Percentiles rank a stretch among this genome's conserved stretches.
Evolutionary conservation across 2,113 vertebrate species (phyloP).

Genomic region (Marmota monax): DNA sequence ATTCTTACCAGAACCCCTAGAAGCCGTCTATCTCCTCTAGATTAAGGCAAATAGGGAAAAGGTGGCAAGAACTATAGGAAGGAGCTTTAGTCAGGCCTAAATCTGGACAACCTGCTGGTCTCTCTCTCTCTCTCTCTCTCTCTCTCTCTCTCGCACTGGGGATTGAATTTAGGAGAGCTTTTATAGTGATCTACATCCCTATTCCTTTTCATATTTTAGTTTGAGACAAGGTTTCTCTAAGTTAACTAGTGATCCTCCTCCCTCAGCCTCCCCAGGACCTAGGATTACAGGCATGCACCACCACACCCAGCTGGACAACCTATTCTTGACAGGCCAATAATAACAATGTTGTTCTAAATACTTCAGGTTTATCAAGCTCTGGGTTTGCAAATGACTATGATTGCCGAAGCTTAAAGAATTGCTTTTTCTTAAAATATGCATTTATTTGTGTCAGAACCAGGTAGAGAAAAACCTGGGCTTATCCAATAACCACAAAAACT

Average conservation of each 20-base stretch:
- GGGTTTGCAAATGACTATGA: not conserved
- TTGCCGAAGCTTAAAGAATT: not conserved
- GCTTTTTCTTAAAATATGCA: not conserved
- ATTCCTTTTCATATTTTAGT: no score
- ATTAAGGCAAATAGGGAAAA: not conserved
- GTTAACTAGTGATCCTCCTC: no score
- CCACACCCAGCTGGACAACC: no score
- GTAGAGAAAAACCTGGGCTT: not conserved
- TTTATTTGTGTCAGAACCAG: not conserved
- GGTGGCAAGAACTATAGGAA: not conserved
- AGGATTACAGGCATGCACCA: no score
- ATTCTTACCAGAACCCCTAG: not conserved
- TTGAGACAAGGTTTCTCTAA: no score
- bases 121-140: no score
- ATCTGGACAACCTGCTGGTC: not conserved
- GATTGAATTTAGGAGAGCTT: no score
- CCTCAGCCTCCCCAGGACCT: no score
- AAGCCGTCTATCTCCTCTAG: not conserved
- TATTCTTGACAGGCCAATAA: not conserved
- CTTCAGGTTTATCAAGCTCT: not conserved
- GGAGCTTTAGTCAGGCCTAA: not conserved
- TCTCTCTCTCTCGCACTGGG: no score
- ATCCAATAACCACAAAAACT: not conserved
- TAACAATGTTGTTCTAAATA: not conserved
- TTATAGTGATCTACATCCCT: no score